Conservation (phyloP, 1,140 invertebrate genomes). For the Neotoxoptera formosana region DNA sequence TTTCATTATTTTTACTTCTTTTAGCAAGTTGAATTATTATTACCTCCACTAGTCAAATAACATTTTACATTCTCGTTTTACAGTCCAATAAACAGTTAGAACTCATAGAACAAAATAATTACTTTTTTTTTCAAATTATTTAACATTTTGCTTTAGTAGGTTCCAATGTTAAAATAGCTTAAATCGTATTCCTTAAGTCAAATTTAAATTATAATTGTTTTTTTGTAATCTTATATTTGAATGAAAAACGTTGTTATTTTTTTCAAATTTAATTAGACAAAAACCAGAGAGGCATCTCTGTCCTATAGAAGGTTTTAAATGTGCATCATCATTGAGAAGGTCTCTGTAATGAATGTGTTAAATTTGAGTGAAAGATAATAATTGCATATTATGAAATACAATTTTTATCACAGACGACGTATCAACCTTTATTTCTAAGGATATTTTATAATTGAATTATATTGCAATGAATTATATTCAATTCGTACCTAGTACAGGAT, state of each 20-base stretch:
- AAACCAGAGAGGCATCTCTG: neutral
- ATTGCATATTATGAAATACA: too few relatives aligned
- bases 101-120: too few relatives aligned
- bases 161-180: neutral
- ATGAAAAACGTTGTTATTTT: neutral
- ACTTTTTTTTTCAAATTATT: neutral
- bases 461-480: too few relatives aligned
- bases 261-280: neutral
- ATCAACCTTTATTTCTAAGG: too few relatives aligned
- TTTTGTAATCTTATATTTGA: neutral
- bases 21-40: neutral
- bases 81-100: neutral
- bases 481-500: too few relatives aligned
- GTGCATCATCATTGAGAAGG: neutral
- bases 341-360: too few relatives aligned
- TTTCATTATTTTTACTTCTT: neutral
- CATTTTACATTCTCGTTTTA: neutral
- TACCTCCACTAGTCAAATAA: neutral
- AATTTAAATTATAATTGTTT: neutral
- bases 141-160: neutral
- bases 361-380: too few relatives aligned
- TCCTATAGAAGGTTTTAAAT: neutral
- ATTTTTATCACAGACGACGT: too few relatives aligned
- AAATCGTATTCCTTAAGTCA: neutral
- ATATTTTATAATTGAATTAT: too few relatives aligned